These are phyloP conservation scores for Antidorcas marsupialis DNA, from an alignment of 2,113 vertebrate genomes.

Conservation along the genomic window DNA sequence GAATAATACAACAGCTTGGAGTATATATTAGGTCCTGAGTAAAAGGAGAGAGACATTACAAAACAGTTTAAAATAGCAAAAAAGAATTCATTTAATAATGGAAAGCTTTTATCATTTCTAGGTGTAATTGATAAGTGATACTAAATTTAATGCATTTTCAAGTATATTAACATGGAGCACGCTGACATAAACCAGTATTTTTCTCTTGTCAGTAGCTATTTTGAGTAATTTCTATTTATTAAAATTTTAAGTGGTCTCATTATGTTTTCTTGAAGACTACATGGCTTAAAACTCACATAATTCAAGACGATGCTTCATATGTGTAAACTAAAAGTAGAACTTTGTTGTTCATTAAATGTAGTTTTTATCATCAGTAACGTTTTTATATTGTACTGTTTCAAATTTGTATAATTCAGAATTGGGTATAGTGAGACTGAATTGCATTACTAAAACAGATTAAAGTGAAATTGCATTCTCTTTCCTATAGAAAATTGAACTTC, in stretches of 20 bases:
- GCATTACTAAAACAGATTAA: conserved; percentile 32
- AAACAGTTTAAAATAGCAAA: conserved; percentile 11
- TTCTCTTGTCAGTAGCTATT: conserved; percentile 12
- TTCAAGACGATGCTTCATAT: background rate
- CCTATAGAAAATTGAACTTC: conserved; percentile 90
- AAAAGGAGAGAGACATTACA: background rate
- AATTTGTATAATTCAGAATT: background rate
- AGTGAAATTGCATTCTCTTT: conserved; percentile 18
- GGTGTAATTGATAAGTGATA: conserved; percentile 12
- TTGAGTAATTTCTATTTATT: conserved; percentile 18
- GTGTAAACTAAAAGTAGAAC: background rate
- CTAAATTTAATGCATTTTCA: conserved; percentile 22
- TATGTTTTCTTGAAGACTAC: background rate
- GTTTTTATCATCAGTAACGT: background rate
- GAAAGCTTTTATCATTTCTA: conserved; percentile 27
- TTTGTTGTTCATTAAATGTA: background rate
- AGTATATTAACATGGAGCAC: background rate
- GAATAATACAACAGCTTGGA: background rate
- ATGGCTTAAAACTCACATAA: background rate
- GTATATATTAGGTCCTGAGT: background rate
- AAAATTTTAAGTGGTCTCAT: background rate
- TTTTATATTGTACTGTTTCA: conserved; percentile 22
- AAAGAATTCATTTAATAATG: conserved; percentile 17
- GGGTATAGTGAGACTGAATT: background rate
- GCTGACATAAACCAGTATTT: background rate